Evolutionary conservation across 2,888 invertebrate species (phyloP).

Genomic region (Drosophila parthenogenetica): DNA sequence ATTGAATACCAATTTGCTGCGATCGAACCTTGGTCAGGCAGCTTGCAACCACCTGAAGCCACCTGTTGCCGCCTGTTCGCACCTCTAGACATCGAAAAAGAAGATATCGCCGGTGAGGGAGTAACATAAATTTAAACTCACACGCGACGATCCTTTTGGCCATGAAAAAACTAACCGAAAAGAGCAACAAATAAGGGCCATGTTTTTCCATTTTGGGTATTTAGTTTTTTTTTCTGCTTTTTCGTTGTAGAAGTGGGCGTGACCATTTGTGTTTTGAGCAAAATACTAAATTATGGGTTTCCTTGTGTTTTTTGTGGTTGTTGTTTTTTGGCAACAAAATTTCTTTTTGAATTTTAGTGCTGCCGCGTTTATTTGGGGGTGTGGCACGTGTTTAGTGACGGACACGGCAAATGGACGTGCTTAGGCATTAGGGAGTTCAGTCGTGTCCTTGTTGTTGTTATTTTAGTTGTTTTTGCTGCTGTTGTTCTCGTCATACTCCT

Average conservation of each 20-base stretch:
- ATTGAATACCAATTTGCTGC: conserved; percentile 62
- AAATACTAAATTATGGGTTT: conserved; percentile 79
- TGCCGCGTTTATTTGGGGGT: conserved; percentile 41
- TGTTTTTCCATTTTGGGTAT: conserved; percentile 16
- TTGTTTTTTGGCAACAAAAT: conserved; percentile 43
- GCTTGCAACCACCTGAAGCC: conserved; percentile 20
- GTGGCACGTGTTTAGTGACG: conserved; percentile 76
- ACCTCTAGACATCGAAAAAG: conserved; percentile 39
- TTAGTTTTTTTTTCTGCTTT: background rate
- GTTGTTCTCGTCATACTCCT: conserved; percentile 14
- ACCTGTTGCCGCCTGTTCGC: conserved; percentile 74
- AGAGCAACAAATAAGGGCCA: conserved; percentile 17
- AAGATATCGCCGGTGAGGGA: conserved; percentile 56
- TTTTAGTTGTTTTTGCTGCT: conserved; percentile 34
- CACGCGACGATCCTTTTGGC: conserved; percentile 62
- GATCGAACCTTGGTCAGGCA: conserved; percentile 50
- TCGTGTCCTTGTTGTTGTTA: conserved; percentile 24
- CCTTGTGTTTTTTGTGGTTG: conserved; percentile 15
- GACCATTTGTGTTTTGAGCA: conserved; percentile 67
- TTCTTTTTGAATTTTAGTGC: conserved; percentile 52
- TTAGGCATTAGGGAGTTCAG: conserved; percentile 77
- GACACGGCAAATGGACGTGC: conserved; percentile 70
- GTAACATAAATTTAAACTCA: conserved; percentile 70
- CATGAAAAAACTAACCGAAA: conserved; percentile 18
- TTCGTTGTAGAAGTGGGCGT: conserved; percentile 59